Base-by-base conservation (phyloP, 2,113 vertebrate species). In the Aspiorhynchus laticeps region DNA sequence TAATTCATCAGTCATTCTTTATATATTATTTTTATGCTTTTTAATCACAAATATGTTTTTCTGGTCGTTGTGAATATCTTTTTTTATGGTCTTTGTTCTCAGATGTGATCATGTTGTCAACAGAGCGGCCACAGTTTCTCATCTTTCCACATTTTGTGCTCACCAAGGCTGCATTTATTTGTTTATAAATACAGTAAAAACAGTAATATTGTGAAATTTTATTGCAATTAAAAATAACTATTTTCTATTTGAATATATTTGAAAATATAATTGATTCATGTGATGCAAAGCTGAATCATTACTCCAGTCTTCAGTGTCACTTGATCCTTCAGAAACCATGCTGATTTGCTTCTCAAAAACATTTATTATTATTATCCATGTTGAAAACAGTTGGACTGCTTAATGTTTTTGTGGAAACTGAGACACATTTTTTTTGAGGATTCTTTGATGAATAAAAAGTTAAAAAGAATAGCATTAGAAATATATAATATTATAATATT, bases 31-130 rank as follows among this genome's bases (percentile, higher is more conserved):
- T 21, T 19, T 19, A 9, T 43, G 46, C 21, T 53, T 19, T 9
- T 19, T 1, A 53, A 53, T 53, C 1, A 81, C 77, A 85, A 59
- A 88, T 51, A 80, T 74, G 71, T 63, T 36, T 80, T 38, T 26
- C 36, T 84, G 85, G 51, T 69, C 81, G 43, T 76, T 86, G 69
- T 78, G 0, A 14, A 46, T 41, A 5, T 75, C 85, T 84, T 77
- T 84, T 77, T 83, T 38, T 46, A 46, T 12, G 43, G 11, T 46
- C 11, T 46, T 46, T 46, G 43, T 46, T n/a, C 84, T 86, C 59
- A 14, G 71, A 41, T 4, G 56, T 74, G 53, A 33, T 86, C 77
- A 80, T 38, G 43, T 43, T 85, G 84, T 80, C 69, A 85, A 81
- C 69, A 51, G 53, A 51, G 38, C 26, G 26, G 78, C 65, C 65